phyloP scores from a whole-genome alignment of 2,113 vertebrate species.

The Pyrgilauda ruficollis region DNA sequence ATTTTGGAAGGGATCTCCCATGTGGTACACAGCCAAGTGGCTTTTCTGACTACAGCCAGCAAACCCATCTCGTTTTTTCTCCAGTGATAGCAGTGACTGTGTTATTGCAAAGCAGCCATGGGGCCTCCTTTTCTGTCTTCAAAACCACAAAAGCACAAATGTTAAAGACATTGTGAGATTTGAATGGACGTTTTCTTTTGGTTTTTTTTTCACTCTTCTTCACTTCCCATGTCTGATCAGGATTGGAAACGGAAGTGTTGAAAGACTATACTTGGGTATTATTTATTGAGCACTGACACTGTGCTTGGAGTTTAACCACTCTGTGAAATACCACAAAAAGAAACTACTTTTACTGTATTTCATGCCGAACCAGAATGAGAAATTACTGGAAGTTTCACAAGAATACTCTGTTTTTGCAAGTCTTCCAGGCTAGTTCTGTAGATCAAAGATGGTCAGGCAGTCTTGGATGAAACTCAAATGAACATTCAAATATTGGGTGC shows the following conservation, averaged over 20 bases:
- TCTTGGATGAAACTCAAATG: slow-evolving; percentile 7
- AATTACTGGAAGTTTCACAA: slow-evolving; percentile 51
- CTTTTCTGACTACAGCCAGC: neutral
- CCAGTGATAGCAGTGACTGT: neutral
- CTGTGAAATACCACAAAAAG: slow-evolving; percentile 33
- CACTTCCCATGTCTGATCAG: neutral
- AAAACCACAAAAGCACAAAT: neutral
- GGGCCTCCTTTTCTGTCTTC: neutral
- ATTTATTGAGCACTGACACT: slow-evolving; percentile 24
- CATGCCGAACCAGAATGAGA: neutral
- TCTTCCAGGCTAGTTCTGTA: neutral
- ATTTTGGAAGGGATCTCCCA: neutral
- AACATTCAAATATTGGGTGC: neutral
- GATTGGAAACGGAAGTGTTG: slow-evolving; percentile 5
- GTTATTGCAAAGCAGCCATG: neutral
- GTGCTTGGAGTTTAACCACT: neutral
- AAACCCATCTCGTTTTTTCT: neutral
- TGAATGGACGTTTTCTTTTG: neutral
- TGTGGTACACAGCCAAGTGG: neutral
- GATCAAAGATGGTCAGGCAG: slow-evolving; percentile 23
- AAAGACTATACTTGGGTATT: slow-evolving; percentile 27
- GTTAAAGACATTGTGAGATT: neutral
- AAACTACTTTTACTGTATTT: neutral
- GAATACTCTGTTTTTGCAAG: slow-evolving; percentile 33
- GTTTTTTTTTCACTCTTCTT: neutral